These are phyloP conservation scores for Allobates femoralis DNA, from an alignment of 2,797 vertebrate genomes.

Conservation along the genomic window DNA sequence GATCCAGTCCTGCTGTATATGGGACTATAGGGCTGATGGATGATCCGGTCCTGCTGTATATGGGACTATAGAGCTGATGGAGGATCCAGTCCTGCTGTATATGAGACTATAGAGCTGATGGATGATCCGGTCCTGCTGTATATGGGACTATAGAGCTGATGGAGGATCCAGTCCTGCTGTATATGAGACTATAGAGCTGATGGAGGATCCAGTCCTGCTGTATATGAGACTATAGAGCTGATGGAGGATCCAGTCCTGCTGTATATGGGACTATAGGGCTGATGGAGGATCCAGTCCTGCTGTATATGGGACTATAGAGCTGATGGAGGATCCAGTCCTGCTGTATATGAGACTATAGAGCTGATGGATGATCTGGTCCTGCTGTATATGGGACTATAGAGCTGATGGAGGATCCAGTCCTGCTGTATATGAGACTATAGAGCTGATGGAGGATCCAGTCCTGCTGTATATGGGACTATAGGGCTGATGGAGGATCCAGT, in stretches of 20 bases:
- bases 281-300: slow-evolving; percentile 70
- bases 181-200: slow-evolving; percentile 64
- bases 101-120: slow-evolving; percentile 65
- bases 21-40: slow-evolving; percentile 66
- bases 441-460: slow-evolving; percentile 69
- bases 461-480: slow-evolving; percentile 62
- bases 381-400: slow-evolving; percentile 57
- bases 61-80: slow-evolving; percentile 66
- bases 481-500: slow-evolving; percentile 68
- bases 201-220: slow-evolving; percentile 68
- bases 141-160: slow-evolving; percentile 64
- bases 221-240: slow-evolving; percentile 63
- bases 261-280: slow-evolving; percentile 59
- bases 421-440: slow-evolving; percentile 59
- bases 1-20: slow-evolving; percentile 67
- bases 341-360: slow-evolving; percentile 55
- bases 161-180: slow-evolving; percentile 68
- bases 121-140: slow-evolving; percentile 68
- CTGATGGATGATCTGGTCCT: slow-evolving; percentile 71
- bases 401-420: slow-evolving; percentile 70
- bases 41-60: slow-evolving; percentile 67
- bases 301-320: slow-evolving; percentile 57
- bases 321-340: slow-evolving; percentile 71
- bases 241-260: slow-evolving; percentile 69
- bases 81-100: slow-evolving; percentile 68